Evolutionary conservation across 2,888 invertebrate genomes (phyloP).

Genomic region (Melieria omissa): DNA sequence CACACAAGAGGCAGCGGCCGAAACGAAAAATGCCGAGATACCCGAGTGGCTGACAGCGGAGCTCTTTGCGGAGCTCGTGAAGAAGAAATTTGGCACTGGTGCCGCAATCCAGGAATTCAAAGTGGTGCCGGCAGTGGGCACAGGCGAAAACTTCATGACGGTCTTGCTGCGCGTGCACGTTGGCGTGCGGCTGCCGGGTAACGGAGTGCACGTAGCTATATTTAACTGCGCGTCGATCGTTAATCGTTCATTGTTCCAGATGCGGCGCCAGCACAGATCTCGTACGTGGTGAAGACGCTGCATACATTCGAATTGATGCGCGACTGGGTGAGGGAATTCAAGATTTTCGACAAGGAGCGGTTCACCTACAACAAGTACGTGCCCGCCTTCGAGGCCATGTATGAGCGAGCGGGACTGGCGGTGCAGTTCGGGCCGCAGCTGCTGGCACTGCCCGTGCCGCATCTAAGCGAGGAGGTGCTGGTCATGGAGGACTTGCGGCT

Average conservation of each 20-base stretch:
- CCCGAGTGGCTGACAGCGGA: conserved; percentile 43
- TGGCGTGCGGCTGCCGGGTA: conserved; percentile 50
- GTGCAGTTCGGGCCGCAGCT: conserved; percentile 53
- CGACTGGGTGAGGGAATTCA: conserved; percentile 49
- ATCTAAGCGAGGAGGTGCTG: conserved; percentile 47
- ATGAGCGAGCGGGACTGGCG: conserved; percentile 42
- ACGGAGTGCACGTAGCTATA: conserved; percentile 3
- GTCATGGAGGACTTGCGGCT: conserved; percentile 58
- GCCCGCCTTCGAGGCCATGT: conserved; percentile 57
- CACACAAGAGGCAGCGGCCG: not conserved
- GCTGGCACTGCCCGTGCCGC: conserved; percentile 39
- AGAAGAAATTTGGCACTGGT: conserved; percentile 47
- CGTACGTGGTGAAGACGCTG: conserved; percentile 53
- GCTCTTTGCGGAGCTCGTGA: conserved; percentile 50
- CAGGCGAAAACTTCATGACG: conserved; percentile 60
- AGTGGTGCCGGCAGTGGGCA: conserved; percentile 45
- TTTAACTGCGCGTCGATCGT: not conserved
- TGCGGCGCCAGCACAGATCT: conserved; percentile 40
- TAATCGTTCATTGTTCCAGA: conserved; percentile 40
- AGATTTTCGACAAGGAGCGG: conserved; percentile 59
- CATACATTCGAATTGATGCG: conserved; percentile 46
- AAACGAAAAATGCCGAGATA: conserved; percentile 1
- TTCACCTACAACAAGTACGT: conserved; percentile 53
- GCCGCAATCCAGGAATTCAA: conserved; percentile 48
- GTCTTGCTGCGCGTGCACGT: conserved; percentile 51